Base-by-base conservation (phyloP, 2,888 invertebrate species). In the Spisula solida region DNA sequence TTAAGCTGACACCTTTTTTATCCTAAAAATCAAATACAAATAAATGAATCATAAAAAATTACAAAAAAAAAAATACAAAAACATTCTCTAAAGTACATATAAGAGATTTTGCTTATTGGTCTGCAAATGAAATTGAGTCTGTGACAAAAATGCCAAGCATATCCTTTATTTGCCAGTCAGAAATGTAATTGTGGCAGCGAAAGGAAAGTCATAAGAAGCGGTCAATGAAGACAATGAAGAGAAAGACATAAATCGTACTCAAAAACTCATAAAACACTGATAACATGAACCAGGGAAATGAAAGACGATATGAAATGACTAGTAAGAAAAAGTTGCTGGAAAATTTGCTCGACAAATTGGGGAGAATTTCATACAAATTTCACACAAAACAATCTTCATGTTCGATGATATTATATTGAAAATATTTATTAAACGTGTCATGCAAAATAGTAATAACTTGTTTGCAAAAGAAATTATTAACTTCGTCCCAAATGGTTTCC, bases 61-160 rank as follows among this genome's bases (percentile, higher is more conserved):
- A 25, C 60, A 25, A 66, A 66, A 66, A 66, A 25, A 66, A 51
- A 51, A 51, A 51, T 51, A 66, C 60, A 66, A 66, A 66, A 66
- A 66, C 4, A 8, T 41, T 5, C 8, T 25, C 60, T 10, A 66
- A 66, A 66, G 25, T 66, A 66, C n/a, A 66, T 66, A 25, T 25
- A 5, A 0, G 25, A 25, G 6, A 6, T 25, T 66, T 66, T n/a
- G 12, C n/a, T 66, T 25, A 66, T 66, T 66, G 20, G 60, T 66
- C 60, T 25, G 60, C 25, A n/a, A 66, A 66, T 10, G 6, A 25
- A 66, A 66, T 25, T 66, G 18, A 5, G n/a, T n/a, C 60, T 66
- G 10, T 12, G 12, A 66, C 25, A n/a, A n/a, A n/a, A n/a, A n/a
- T n/a, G n/a, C n/a, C n/a, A n/a, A n/a, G n/a, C n/a, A n/a, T n/a